Evolutionary conservation across 2,113 vertebrate species (phyloP).

Genomic region (Neolamprologus fasciatus): DNA sequence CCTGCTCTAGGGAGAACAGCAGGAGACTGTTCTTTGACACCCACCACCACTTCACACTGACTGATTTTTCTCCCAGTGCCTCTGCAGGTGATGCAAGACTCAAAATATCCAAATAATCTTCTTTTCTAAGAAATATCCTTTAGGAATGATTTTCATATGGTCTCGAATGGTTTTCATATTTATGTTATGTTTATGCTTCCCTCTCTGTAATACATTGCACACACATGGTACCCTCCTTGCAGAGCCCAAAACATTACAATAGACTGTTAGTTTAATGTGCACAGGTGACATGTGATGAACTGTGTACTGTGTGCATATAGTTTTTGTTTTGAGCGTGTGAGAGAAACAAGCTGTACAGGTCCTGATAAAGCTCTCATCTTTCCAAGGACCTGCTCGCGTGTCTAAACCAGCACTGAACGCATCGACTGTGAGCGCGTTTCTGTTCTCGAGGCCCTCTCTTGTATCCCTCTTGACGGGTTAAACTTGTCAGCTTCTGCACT

Average conservation of each 20-base stretch:
- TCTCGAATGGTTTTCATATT: background rate
- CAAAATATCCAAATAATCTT: background rate
- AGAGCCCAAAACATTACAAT: background rate
- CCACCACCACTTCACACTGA: background rate
- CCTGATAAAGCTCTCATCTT: background rate
- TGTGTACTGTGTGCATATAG: background rate
- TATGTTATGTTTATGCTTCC: background rate
- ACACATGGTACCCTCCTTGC: background rate
- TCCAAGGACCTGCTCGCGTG: background rate
- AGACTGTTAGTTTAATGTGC: background rate
- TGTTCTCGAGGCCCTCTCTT: background rate
- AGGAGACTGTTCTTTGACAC: background rate
- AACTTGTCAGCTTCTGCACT: slow-evolving; percentile 8
- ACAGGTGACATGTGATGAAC: background rate
- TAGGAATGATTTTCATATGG: background rate
- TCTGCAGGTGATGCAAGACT: background rate
- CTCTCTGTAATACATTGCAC: background rate
- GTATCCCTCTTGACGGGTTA: background rate
- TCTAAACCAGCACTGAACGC: background rate
- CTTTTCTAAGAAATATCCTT: background rate
- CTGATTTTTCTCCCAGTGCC: background rate
- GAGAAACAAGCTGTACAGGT: background rate
- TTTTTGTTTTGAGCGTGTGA: background rate
- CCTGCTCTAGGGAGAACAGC: background rate
- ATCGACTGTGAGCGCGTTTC: background rate